Evolutionary conservation across 1,140 invertebrate species (phyloP).

Genomic region (Mamestra configurata): DNA sequence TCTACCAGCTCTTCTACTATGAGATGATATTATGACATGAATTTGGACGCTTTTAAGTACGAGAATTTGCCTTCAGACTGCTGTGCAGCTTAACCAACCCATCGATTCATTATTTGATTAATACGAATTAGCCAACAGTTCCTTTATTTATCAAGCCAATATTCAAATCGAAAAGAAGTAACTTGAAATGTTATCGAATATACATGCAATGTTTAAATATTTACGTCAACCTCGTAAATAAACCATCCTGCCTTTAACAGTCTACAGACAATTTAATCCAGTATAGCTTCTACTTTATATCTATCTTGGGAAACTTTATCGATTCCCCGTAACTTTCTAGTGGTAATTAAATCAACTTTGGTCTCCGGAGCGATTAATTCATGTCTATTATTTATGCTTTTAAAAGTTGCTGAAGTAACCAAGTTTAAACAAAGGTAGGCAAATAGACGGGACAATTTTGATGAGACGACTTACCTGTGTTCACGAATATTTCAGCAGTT

Average conservation of each 20-base stretch:
- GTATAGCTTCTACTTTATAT: slow-evolving; percentile 23
- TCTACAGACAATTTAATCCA: slow-evolving; percentile 36
- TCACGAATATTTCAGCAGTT: too few relatives aligned
- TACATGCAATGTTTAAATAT: neutral
- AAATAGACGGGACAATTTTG: slow-evolving; percentile 3
- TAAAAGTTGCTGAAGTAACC: neutral
- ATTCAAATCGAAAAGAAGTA: too few relatives aligned
- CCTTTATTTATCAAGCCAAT: too few relatives aligned
- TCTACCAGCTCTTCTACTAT: too few relatives aligned
- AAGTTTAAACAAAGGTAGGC: slow-evolving; percentile 12
- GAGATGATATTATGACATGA: too few relatives aligned
- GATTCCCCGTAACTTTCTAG: slow-evolving; percentile 29
- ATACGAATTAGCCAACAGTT: too few relatives aligned
- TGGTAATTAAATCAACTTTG: slow-evolving; percentile 42
- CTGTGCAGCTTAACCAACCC: too few relatives aligned
- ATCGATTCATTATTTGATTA: too few relatives aligned
- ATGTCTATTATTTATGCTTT: slow-evolving; percentile 42
- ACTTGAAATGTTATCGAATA: too few relatives aligned
- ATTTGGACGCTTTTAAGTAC: too few relatives aligned
- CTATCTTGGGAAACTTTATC: slow-evolving; percentile 37
- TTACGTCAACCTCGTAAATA: slow-evolving; percentile 8
- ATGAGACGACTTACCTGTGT: neutral
- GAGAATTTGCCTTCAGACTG: too few relatives aligned
- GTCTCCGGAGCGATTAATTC: slow-evolving; percentile 35
- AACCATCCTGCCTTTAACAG: neutral